Evolutionary conservation across 2,113 vertebrate genomes (phyloP), one percentile per base, ranked within the genome.

Genomic region (Platycercus adscitus): DNA sequence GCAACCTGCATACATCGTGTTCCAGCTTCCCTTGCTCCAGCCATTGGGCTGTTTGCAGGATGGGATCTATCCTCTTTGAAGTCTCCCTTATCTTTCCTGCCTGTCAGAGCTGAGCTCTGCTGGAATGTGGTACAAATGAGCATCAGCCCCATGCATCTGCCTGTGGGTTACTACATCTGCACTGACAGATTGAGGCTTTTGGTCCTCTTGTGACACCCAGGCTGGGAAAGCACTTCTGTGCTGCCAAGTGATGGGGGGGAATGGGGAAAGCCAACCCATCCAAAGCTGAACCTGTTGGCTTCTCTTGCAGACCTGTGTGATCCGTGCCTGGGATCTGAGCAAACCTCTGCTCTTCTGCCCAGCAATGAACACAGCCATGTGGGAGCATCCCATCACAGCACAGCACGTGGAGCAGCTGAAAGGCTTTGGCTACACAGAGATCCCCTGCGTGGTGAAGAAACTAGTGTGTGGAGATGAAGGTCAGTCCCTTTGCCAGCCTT

Each of bases 341-440:
- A 99, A 99, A 39, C 99, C 99, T 16, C 97, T 99, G 75, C 97
- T 99, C 68, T 99, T 99, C 98, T 99, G 99, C 93, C 99, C 99
- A 1, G 99, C 99, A n/a, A 99, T 99, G 99, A 99, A 99, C 97
- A 99, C 99, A 0, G 98, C 98, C 81, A 99, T 99, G 99, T 99
- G 99, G 99, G 97, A 98, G 43, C 99, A 99, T 97, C 99, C 99
- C 17, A 94, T 99, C 92, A 99, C 99, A 6, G 97, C 97, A 17
- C 98, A 77, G 91, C 99, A 99, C 39, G 96, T 99, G 81, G 97
- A 96, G 93, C 98, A 91, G 61, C 98, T 99, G 21, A 98, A 97
- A 80, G 96, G 88, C 92, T 99, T 99, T 53, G 99, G 99, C 94
- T 99, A 99, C 56, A 73, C 89, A 0, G 99, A 99, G 97, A 98